Base-by-base conservation (phyloP, 2,888 invertebrate genomes). In the Bombylius discolor region DNA sequence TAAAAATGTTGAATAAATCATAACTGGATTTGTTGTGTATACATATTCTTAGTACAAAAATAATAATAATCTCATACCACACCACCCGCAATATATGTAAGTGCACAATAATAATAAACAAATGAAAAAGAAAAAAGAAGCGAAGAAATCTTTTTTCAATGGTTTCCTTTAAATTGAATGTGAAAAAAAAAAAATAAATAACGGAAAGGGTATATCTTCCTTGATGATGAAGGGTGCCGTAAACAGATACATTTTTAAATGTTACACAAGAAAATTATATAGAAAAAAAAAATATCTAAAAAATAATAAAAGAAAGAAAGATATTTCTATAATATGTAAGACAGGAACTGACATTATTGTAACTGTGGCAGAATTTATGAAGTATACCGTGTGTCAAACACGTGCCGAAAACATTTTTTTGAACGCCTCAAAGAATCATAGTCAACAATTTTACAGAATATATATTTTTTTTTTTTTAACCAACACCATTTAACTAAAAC, bases 281-380 rank as follows among this genome's bases (percentile, higher is more conserved):
- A 11, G 12, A 42, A 42, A 42, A 11, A 39, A 39, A 42, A 42
- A 42, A 11, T 42, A 42, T 11, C 5, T 11, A 42, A 42, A 11
- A 11, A 11, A 42, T 11, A 42, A 11, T 11, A 36, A 36, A 36
- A 8, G 36, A 36, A 9, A 36, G 4, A n/a, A 36, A 36, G 1
- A 8, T 36, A 36, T 9, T 8, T 36, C 36, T 4, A 36, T 36
- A 36, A 3, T 5, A 42, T 11, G 11, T 42, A 11, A 42, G 5
- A 42, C 39, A 47, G 55, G 50, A 44, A 14, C 31, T 47, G 49
- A 49, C 48, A 52, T 52, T 34, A 51, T 52, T 55, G 55, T 50
- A 56, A 58, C 53, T 54, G 56, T 56, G 58, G 58, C 53, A 58
- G 52, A 58, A 58, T 58, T 58, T 58, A 58, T 58, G 58, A 58